Percentiles rank a stretch among this genome's conserved stretches.
Conservation (phyloP, 2,888 invertebrate species). For the Yponomeuta plumbellus region DNA sequence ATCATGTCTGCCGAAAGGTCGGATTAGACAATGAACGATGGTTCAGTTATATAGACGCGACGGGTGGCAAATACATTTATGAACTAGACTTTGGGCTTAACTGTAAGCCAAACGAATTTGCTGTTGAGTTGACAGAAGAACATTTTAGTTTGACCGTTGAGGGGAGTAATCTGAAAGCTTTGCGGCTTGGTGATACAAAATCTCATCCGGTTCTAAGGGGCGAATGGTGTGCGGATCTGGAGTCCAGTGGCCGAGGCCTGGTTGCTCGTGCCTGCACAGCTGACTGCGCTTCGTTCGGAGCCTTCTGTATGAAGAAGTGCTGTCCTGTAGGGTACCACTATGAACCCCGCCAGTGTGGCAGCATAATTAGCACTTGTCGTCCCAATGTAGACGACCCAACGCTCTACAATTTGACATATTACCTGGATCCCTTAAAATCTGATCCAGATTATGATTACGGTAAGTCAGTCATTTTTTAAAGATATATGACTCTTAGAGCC, state of each 20-base stretch:
- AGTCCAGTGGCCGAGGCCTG: slow-evolving; percentile 32
- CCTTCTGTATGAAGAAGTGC: slow-evolving; percentile 70
- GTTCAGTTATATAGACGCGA: slow-evolving; percentile 34
- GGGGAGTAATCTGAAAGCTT: slow-evolving; percentile 41
- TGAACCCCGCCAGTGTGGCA: slow-evolving; percentile 43
- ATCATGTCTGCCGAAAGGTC: slow-evolving; percentile 47
- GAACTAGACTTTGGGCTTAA: slow-evolving; percentile 47
- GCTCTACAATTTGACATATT: slow-evolving; percentile 46
- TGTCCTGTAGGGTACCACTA: slow-evolving; percentile 73
- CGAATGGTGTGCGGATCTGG: slow-evolving; percentile 66
- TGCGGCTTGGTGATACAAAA: slow-evolving; percentile 31
- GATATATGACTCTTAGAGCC: no score
- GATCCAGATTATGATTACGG: slow-evolving; percentile 7
- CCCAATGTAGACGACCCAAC: slow-evolving; percentile 41
- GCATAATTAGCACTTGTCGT: slow-evolving; percentile 47
- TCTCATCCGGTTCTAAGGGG: slow-evolving; percentile 30
- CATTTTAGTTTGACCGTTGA: slow-evolving; percentile 41
- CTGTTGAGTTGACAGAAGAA: slow-evolving; percentile 46
- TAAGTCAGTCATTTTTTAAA: slow-evolving; percentile 8
- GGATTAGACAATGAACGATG: slow-evolving; percentile 34
- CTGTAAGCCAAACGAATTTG: slow-evolving; percentile 53
- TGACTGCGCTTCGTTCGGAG: slow-evolving; percentile 46
- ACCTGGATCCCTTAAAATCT: slow-evolving; percentile 43
- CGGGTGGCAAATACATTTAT: slow-evolving; percentile 39
- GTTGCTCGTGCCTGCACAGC: slow-evolving; percentile 55